Evolutionary conservation across 2,797 vertebrate species (phyloP).

Genomic region (Carduelis carduelis): DNA sequence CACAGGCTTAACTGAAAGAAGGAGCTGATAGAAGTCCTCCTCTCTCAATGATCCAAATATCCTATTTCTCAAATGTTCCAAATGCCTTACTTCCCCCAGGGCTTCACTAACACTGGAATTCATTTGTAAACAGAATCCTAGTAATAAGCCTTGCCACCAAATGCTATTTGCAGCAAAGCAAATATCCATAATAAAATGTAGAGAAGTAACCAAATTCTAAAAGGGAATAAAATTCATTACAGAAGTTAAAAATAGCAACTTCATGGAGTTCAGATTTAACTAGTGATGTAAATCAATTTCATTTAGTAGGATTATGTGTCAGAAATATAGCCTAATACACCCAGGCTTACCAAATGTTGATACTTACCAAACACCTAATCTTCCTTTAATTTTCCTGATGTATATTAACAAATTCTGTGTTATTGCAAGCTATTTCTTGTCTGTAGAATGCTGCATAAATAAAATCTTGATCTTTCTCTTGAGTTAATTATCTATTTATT

Average conservation of each 20-base stretch:
- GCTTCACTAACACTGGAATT: neutral
- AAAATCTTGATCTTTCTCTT: neutral
- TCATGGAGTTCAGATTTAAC: neutral
- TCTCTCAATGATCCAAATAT: neutral
- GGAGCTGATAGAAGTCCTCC: neutral
- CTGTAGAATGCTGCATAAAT: neutral
- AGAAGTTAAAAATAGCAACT: neutral
- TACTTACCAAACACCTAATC: neutral
- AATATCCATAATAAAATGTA: neutral
- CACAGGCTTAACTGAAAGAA: neutral
- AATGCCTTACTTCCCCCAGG: neutral
- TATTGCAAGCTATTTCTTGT: neutral
- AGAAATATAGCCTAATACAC: neutral
- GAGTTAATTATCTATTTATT: neutral
- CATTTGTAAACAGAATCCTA: conserved; percentile 3
- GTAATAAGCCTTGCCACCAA: neutral
- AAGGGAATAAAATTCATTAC: neutral
- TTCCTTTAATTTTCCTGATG: conserved; percentile 16
- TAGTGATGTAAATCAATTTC: conserved; percentile 28
- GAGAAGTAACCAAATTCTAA: neutral
- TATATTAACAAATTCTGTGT: neutral
- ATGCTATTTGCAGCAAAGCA: conserved; percentile 1
- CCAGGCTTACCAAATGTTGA: neutral
- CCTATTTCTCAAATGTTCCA: neutral
- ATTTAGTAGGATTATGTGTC: neutral